These are phyloP conservation scores for Rynchops niger DNA, from an alignment of 2,113 vertebrate genomes.

Conservation along the genomic window DNA sequence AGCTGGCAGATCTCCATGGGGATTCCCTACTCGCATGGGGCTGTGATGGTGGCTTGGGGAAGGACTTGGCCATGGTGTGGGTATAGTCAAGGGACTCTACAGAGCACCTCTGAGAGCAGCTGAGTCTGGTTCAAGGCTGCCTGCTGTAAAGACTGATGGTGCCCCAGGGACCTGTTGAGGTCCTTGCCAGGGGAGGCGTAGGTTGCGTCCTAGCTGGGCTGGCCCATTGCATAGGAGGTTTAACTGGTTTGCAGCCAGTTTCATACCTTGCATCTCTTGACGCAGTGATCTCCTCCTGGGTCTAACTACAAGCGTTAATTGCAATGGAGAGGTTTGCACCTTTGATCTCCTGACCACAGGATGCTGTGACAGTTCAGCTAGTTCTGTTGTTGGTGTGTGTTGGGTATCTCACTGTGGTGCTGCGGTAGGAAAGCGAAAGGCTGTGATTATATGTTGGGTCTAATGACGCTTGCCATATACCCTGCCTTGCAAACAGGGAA, in stretches of 20 bases:
- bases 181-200: background rate
- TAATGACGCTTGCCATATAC: background rate
- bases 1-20: background rate
- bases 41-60: background rate
- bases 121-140: background rate
- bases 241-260: background rate
- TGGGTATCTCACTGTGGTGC: background rate
- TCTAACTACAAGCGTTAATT: background rate
- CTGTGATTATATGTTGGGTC: background rate
- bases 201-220: background rate
- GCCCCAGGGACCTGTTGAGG: background rate
- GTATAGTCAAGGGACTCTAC: background rate
- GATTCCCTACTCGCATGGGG: background rate
- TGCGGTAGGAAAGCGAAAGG: background rate
- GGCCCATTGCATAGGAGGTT: background rate
- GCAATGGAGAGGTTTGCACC: background rate
- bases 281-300: background rate
- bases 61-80: background rate
- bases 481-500: background rate
- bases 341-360: slow-evolving; percentile 16
- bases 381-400: background rate
- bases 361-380: background rate
- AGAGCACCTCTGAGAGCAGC: background rate
- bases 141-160: background rate
- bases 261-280: background rate